Base-by-base conservation (phyloP, 2,888 invertebrate genomes). In the Alsophila aescularia region DNA sequence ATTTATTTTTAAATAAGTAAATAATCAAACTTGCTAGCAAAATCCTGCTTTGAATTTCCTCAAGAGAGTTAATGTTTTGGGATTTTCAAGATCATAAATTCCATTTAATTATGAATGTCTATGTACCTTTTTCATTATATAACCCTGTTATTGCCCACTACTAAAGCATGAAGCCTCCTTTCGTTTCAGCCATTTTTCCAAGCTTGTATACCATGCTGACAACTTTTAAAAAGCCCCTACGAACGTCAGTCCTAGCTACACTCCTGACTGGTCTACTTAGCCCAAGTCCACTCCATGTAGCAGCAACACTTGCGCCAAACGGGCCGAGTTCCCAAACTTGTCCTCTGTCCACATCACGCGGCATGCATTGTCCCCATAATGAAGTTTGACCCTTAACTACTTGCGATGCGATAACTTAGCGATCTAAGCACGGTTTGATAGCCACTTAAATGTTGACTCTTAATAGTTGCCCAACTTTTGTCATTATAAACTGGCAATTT, bases 291-390 rank as follows among this genome's bases (percentile, higher is more conserved):
- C 74, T 80, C 75, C 71, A 80, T 78, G 74, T 68, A 66, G 71
- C 62, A 76, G 85, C 86, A 78, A 83, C 90, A 89, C 86, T 90
- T 91, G 90, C 77, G 77, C 79, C 72, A 72, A 91, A 91, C 87
- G 83, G 86, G 73, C 80, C 54, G 77, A 87, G 84, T 87, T 72
- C 58, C 59, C 56, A 64, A 60, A 68, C 60, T 86, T 69, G 39
- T 53, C 75, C 77, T 73, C 77, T 71, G 71, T 72, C 73, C 77
- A 78, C 83, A 81, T 87, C 87, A 84, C 77, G 75, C 73, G 64
- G 66, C 83, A 81, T 87, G 88, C 86, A 86, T 85, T 81, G 87
- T 81, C 79, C 81, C 76, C 85, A 83, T 90, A 90, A 91, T 91
- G 90, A 89, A 89, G 89, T 84, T 75, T 70, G 68, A 69, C 73